These are phyloP conservation scores for Chionoecetes opilio DNA, from an alignment of 1,140 invertebrate species.

Conservation along the genomic window DNA sequence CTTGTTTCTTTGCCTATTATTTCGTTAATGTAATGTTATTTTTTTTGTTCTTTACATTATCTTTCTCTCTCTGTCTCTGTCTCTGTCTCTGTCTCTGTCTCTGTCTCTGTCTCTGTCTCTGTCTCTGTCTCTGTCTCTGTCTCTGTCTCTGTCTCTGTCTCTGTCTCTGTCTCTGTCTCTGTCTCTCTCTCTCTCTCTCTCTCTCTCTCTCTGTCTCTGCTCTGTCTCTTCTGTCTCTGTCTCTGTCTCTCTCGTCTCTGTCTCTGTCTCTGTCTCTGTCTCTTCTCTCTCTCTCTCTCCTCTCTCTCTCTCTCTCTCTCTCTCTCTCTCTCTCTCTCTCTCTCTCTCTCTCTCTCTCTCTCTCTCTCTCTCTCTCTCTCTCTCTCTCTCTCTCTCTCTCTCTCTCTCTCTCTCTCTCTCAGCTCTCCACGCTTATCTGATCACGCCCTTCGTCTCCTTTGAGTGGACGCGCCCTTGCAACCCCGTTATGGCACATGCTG, in stretches of 20 bases:
- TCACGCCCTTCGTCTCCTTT: neutral
- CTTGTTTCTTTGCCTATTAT: neutral
- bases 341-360: neutral
- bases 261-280: too few relatives aligned
- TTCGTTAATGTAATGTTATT: too few relatives aligned
- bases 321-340: neutral
- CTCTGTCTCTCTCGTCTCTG: neutral
- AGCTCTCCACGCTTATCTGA: neutral
- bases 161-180: neutral
- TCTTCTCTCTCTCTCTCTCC: neutral
- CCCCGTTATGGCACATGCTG: neutral
- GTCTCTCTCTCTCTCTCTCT: neutral
- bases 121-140: neutral
- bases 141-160: neutral
- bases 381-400: neutral
- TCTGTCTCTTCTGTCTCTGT: neutral
- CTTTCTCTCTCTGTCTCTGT: slow-evolving; percentile 14
- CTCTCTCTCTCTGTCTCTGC: neutral
- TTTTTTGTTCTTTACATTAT: neutral
- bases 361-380: too few relatives aligned
- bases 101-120: neutral
- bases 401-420: slow-evolving; percentile 22
- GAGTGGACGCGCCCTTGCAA: neutral
- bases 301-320: neutral
- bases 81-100: slow-evolving; percentile 18